A percentile compares a stretch with the other conserved stretches of the same genome.
phyloP scores from a whole-genome alignment of 1,140 invertebrate genomes.

The Metaphire vulgaris region DNA sequence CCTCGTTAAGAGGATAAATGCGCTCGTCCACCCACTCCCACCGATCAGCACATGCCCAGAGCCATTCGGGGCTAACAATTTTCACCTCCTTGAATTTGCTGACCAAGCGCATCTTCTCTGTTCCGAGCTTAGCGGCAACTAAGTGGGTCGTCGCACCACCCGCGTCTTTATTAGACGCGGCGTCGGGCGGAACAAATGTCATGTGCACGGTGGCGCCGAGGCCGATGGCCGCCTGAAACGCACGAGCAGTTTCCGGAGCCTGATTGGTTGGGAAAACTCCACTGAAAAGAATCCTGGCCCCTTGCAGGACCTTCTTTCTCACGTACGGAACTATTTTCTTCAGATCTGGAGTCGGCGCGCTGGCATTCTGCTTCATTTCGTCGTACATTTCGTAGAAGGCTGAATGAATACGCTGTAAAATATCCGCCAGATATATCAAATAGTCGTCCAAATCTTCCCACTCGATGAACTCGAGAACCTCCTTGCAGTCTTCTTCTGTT shows the following conservation, averaged over 20 bases:
- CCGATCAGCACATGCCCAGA: constrained; percentile 84
- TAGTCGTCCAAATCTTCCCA: constrained; percentile 88
- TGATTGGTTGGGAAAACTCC: constrained; percentile 84
- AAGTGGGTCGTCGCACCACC: constrained; percentile 70
- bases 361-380: too few species aligned
- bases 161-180: too few species aligned
- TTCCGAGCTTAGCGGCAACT: constrained; percentile 75
- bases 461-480: constrained; percentile 32
- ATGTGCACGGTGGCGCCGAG: constrained; percentile 74
- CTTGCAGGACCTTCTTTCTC: constrained; percentile 68
- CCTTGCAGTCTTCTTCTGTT: constrained; percentile 43
- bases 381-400: constrained; percentile 78
- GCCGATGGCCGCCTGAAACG: constrained; percentile 73
- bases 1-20: constrained; percentile 62
- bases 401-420: constrained; percentile 76
- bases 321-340: constrained; percentile 82
- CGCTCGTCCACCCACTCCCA: constrained; percentile 84
- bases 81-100: constrained; percentile 59
- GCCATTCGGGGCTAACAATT: constrained; percentile 86
- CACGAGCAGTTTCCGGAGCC: constrained; percentile 70
- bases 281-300: constrained; percentile 78
- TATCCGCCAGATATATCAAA: constrained; percentile 80
- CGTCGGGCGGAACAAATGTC: constrained; percentile 52
- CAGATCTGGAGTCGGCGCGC: constrained; percentile 63
- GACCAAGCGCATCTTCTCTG: constrained; percentile 57